Conservation (phyloP, 2,113 vertebrate species). For the Ctenodactylus gundi region DNA sequence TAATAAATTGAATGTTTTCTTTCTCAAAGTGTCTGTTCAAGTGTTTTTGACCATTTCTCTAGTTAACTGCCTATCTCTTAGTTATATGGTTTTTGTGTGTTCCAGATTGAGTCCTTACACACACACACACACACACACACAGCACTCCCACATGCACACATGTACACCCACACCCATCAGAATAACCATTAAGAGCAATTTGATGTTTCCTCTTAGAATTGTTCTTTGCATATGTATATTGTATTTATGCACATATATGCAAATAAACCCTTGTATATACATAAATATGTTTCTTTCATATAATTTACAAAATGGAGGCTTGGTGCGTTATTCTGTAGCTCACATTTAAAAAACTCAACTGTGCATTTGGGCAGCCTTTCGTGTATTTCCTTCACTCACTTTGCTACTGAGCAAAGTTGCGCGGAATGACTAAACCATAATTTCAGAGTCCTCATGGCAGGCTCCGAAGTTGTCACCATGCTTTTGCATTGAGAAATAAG, state of each 20-base stretch:
- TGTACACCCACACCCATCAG: background rate
- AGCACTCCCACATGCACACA: background rate
- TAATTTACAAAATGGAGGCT: background rate
- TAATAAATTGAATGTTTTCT: background rate
- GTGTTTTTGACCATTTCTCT: background rate
- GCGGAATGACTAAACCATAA: background rate
- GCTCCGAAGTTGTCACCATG: background rate
- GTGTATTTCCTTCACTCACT: background rate
- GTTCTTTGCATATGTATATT: background rate
- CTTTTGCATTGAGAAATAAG: background rate
- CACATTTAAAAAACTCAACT: background rate
- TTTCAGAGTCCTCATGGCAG: background rate
- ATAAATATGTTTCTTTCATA: background rate
- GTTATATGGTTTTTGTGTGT: background rate
- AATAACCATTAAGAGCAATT: background rate
- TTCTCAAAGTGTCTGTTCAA: background rate
- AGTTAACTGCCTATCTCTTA: background rate
- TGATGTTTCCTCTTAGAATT: background rate
- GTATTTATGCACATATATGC: background rate
- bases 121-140: background rate
- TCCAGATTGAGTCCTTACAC: background rate
- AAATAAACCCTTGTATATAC: background rate
- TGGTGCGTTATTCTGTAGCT: background rate
- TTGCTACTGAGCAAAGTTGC: background rate
- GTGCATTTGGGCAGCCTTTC: background rate